A percentile compares a stretch with the other conserved stretches of the same genome.
phyloP scores from a whole-genome alignment of 2,888 invertebrate species.

The Drosophila tanythrix region DNA sequence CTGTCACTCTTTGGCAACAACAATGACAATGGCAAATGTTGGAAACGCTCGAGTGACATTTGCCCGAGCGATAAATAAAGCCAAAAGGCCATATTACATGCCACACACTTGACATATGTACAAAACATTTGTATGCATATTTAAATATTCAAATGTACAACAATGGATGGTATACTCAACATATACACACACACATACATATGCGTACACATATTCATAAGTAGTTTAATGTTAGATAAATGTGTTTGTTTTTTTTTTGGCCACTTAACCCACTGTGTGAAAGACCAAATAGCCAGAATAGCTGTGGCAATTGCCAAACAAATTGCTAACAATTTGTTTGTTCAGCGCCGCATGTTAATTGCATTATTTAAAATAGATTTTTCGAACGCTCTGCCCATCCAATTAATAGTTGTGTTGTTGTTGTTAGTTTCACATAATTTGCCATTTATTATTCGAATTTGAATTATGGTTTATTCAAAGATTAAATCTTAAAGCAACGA shows the following conservation, averaged over 20 bases:
- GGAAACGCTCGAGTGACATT: constrained; percentile 68
- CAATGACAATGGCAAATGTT: constrained; percentile 30
- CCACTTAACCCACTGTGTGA: constrained; percentile 35
- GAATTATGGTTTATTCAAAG: background rate
- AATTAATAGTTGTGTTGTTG: constrained; percentile 6
- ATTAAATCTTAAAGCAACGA: background rate
- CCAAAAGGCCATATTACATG: constrained; percentile 64
- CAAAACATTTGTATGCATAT: constrained; percentile 46
- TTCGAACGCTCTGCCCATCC: constrained; percentile 10
- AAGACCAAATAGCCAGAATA: constrained; percentile 2
- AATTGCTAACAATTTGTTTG: constrained; percentile 52
- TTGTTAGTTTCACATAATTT: constrained; percentile 1
- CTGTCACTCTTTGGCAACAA: constrained; percentile 45
- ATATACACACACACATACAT: constrained; percentile 8
- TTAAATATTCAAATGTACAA: constrained; percentile 67
- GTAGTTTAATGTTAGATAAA: constrained; percentile 3
- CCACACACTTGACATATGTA: constrained; percentile 33
- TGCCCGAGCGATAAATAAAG: constrained; percentile 71
- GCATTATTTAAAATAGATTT: constrained; percentile 63
- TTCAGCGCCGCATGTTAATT: constrained; percentile 56
- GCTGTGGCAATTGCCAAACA: constrained; percentile 43
- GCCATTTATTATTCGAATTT: background rate
- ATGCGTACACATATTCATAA: background rate
- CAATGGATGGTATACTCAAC: constrained; percentile 29
- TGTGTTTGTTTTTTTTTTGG: background rate